Base-by-base conservation (phyloP, 2,888 invertebrate species). In the Abscondita cerata region DNA sequence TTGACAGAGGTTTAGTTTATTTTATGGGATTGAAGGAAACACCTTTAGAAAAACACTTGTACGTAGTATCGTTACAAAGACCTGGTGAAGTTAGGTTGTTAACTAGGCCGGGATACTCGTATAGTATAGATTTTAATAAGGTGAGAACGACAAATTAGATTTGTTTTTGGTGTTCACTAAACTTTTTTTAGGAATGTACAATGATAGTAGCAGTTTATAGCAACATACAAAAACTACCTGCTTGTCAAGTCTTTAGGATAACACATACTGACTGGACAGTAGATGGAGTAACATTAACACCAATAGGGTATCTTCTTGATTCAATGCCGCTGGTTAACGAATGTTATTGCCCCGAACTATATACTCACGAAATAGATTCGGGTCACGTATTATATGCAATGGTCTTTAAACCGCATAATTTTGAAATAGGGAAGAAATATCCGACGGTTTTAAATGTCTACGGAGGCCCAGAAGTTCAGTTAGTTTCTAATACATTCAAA, bases 381-480 rank as follows among this genome's bases (percentile, higher is more conserved):
- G 92, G 91, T 4, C 88, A 90, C 71, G 84, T 86, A 12, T 81
- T 93, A 58, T 90, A 92, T 73, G 95, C 96, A 46, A 92, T 97
- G 89, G 89, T 96, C 67, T 96, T 96, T 82, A 91, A 93, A 74
- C 94, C 93, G 1, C 88, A 89, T 75, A 86, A 87, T 76, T 89
- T 86, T 72, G 83, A 86, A 64, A 82, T 83, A 0, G 87, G 86
- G 5, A 79, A 81, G 62, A 88, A 90, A 64, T 95, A 96, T 82
- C 98, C 99, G 0, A 96, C 96, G 12, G 91, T 99, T 62, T 85
- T 98, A 51, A 96, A 96, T 81, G 95, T 99, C 54, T 99, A 99
- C 78, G 99, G 97, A 1, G 99, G 99, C 0, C 99, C 99, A 0
- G 97, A 98, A 80, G 96, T 98, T 48, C 98, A 99, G 82, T 87